phyloP scores from a whole-genome alignment of 2,888 invertebrate genomes.

The Caenorhabditis sp. region DNA sequence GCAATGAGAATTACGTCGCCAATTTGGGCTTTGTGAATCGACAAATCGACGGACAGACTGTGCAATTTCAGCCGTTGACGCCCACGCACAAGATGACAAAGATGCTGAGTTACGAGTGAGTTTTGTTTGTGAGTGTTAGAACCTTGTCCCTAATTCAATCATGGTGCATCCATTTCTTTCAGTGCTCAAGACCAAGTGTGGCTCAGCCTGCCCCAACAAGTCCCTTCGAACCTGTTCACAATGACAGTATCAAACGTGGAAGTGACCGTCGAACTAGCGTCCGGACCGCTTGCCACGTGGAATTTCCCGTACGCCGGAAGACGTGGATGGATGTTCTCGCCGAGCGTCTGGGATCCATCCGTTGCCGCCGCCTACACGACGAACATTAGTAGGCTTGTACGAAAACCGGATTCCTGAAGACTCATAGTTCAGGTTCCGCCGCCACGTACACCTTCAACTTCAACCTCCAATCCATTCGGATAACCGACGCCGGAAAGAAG shows the following conservation, averaged over 20 bases:
- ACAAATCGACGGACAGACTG: background rate
- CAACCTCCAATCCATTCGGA: background rate
- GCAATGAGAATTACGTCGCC: background rate
- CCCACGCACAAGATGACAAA: background rate
- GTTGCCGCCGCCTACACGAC: background rate
- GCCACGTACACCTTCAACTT: constrained; percentile 5
- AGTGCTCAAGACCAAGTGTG: background rate
- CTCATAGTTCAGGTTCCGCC: background rate
- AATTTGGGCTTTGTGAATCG: background rate
- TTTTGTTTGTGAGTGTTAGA: background rate
- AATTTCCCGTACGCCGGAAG: constrained; percentile 7
- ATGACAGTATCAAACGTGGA: constrained; percentile 6
- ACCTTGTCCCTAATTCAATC: no score
- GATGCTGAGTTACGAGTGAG: constrained; percentile 16
- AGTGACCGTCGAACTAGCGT: background rate
- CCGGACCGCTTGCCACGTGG: constrained; percentile 9
- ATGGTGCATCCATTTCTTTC: background rate
- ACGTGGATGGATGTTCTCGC: constrained; percentile 9
- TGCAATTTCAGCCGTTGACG: constrained; percentile 10
- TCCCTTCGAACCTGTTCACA: constrained; percentile 19
- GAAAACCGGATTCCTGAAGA: background rate
- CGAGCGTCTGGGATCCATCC: constrained; percentile 13
- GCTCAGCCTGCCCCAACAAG: constrained; percentile 3
- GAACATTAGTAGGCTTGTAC: constrained; percentile 4
- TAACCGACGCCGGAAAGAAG: background rate